Conservation (phyloP, 2,888 invertebrate genomes). For the Escarpia spicata region DNA sequence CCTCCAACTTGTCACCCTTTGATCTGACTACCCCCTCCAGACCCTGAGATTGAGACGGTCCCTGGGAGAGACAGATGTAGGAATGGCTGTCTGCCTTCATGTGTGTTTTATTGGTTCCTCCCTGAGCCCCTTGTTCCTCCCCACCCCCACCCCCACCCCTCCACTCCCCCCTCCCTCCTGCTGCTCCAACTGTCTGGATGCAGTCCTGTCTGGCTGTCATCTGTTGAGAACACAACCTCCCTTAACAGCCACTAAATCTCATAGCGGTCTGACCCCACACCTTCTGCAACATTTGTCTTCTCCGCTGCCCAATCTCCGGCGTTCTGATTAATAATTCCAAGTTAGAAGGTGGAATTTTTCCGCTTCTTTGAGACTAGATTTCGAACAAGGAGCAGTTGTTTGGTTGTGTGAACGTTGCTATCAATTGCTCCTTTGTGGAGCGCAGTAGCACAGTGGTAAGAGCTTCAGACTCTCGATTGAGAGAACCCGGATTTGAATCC, state of each 20-base stretch:
- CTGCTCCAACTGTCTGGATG: neutral
- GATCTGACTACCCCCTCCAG: neutral
- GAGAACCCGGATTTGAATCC: too few relatives aligned
- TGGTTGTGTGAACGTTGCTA: neutral
- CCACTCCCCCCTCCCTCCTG: neutral
- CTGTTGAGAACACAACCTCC: neutral
- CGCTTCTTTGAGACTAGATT: neutral
- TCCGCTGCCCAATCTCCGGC: neutral
- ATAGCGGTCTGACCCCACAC: neutral
- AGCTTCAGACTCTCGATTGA: too few relatives aligned
- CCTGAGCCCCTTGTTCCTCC: slow-evolving; percentile 19
- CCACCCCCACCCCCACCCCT: neutral
- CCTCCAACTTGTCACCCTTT: too few relatives aligned
- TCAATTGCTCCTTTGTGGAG: too few relatives aligned
- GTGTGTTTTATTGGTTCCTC: slow-evolving; percentile 7
- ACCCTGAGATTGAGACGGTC: neutral
- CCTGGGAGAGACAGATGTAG: neutral
- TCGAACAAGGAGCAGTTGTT: neutral
- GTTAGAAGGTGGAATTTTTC: slow-evolving; percentile 6
- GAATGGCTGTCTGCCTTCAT: neutral
- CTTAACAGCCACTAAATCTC: neutral
- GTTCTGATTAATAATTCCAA: neutral
- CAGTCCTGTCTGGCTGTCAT: neutral
- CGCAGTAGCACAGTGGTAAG: too few relatives aligned
- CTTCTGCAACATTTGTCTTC: neutral